Conservation (phyloP, 2,797 vertebrate genomes). For the Squalus acanthias region DNA sequence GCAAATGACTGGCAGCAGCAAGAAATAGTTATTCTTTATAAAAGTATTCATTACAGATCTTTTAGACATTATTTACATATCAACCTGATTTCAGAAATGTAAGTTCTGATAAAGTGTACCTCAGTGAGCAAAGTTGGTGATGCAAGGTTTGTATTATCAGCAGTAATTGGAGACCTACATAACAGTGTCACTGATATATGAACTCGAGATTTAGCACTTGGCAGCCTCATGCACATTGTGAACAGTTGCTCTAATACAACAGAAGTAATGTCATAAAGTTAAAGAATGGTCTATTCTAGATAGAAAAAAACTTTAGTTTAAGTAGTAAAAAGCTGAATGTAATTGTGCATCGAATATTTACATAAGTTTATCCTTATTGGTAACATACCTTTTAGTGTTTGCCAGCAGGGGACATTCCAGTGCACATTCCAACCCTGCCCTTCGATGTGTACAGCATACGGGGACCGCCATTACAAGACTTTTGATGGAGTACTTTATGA, state of each 20-base stretch:
- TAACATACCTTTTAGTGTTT: constrained; percentile 69
- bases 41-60: background rate
- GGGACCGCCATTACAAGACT: constrained; percentile 87
- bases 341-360: background rate
- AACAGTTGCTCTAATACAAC: constrained; percentile 48
- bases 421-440: constrained; percentile 81
- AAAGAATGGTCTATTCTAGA: background rate
- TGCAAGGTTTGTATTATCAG: background rate
- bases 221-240: constrained; percentile 45
- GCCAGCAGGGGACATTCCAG: constrained; percentile 81
- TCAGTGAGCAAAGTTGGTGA: background rate
- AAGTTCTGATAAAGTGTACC: background rate
- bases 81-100: background rate
- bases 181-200: constrained; percentile 54
- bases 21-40: background rate
- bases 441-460: constrained; percentile 82
- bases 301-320: background rate
- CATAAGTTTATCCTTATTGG: background rate
- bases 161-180: constrained; percentile 47
- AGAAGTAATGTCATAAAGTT: background rate
- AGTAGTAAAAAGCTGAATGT: background rate
- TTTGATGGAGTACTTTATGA: constrained; percentile 89
- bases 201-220: constrained; percentile 50
- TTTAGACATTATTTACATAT: background rate
- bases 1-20: background rate